Evolutionary conservation across 1,140 invertebrate species (phyloP), one percentile per base, ranked within the genome.

Genomic region (Rhyzopertha dominica): DNA sequence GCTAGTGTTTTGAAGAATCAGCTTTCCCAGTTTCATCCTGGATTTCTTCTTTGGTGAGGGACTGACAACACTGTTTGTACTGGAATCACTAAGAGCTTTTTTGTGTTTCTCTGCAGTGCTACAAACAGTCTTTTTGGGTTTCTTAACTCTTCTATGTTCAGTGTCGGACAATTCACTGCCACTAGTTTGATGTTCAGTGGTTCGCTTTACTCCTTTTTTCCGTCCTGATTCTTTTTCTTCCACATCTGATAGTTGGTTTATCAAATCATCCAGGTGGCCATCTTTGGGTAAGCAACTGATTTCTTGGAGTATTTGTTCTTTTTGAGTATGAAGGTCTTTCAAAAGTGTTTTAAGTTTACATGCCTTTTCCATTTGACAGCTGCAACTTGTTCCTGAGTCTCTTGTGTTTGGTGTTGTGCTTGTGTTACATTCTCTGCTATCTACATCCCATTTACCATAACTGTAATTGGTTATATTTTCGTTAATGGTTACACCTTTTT

Each of bases 1-100:
- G 31, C 62, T 65, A 1, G 39, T 61, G 49, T 65, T 65, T 50
- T 65, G 62, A 31, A 60, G 43, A 22, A 62, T 42, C 4, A 63
- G 23, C 49, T 42, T 51, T 46, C 16, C 43, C 20, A 19, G 24
- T 23, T 37, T 45, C 8, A 24, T 18, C 14, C 32, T 38, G 5
- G 22, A 8, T 46, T 46, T 51, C 22, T 45, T 36, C 28, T 18
- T 32, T 8, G 47, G 31, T 2, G 25, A 24, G 17, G 39, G 40
- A 16, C 47, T 32, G 3, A 34, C 20, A 10, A 8, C 10, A 13
- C 14, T 26, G 23, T 28, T 37, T 4, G 48, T 46, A 16, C 22
- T 36, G 3, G 44, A 47, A 31, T 16, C 20, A 13, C n/a, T 16
- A n/a, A n/a, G n/a, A n/a, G 46, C 35, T 40, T 19, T 8, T 29